Conservation (phyloP, 2,888 invertebrate species). For the Tipula lateralis region DNA sequence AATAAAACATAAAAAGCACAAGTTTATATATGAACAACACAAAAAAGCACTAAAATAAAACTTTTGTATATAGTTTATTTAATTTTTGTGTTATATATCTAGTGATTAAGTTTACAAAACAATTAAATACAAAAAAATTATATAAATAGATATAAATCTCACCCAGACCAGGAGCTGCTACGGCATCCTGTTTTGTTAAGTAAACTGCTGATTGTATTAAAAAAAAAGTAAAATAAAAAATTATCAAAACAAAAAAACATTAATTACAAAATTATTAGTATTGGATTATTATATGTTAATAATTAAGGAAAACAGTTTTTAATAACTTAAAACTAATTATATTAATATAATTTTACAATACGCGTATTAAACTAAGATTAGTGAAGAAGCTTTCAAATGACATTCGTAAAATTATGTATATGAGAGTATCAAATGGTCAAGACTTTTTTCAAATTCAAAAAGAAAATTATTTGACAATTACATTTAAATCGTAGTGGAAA, state of each 20-base stretch:
- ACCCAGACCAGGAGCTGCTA: constrained; percentile 51
- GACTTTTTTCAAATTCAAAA: not conserved
- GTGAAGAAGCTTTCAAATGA: not conserved
- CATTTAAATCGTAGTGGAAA: no score
- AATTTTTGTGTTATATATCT: not conserved
- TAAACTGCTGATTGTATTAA: constrained; percentile 40
- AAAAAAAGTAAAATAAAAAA: constrained; percentile 27
- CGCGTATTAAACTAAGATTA: not conserved
- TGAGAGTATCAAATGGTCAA: not conserved
- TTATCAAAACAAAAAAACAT: not conserved
- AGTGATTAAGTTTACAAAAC: not conserved
- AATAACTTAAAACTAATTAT: not conserved
- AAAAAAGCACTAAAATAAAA: not conserved
- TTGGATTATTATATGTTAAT: not conserved
- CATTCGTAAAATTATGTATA: not conserved
- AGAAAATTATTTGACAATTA: not conserved
- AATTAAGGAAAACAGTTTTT: not conserved
- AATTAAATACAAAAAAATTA: not conserved
- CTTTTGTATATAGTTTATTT: not conserved
- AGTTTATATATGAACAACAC: not conserved
- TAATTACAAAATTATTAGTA: not conserved
- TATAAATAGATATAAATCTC: constrained; percentile 39
- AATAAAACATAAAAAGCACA: not conserved
- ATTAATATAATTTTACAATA: not conserved
- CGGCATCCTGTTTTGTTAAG: constrained; percentile 51